Evolutionary conservation across 1,140 invertebrate genomes (phyloP), one percentile per base, ranked within the genome.

Genomic region (Phymastichus coffea): DNA sequence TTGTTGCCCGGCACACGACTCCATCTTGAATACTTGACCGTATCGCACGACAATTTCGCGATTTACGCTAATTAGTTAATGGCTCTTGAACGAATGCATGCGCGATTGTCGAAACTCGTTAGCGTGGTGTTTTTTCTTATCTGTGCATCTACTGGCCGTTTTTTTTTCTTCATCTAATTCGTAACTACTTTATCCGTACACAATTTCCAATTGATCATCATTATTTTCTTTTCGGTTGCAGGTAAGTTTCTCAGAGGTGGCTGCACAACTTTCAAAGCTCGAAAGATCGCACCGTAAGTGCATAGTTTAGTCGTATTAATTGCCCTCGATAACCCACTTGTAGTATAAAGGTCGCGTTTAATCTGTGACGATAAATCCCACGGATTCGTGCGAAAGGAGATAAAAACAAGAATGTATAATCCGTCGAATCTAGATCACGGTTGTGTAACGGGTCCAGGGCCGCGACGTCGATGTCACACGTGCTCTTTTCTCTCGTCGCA

Each of bases 361-460:
- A n/a, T n/a, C n/a, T n/a, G n/a, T n/a, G n/a, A n/a, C n/a, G n/a
- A n/a, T n/a, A n/a, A n/a, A n/a, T n/a, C n/a, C n/a, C n/a, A n/a
- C n/a, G n/a, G n/a, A n/a, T n/a, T n/a, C n/a, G n/a, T n/a, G n/a
- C n/a, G 20, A 41, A 57, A 47, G 61, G 61, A 70, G 72, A 71
- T 56, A 37, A 43, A 70, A 69, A 63, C 65, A 72, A 72, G 52
- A 52, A 60, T 62, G 58, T 66, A 66, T 63, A 17, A 46, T 63
- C 54, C 64, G 66, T 63, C 15, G 48, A 70, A 74, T 75, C 65
- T 66, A 57, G 71, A 69, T 70, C 69, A 70, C 62, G 69, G 69
- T 67, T 72, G 67, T 63, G 63, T 70, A 73, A 73, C 70, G 66
- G 70, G 63, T 66, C 63, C 70, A 73, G 66, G 71, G 67, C 54